A percentile compares a stretch with the other conserved stretches of the same genome.
These are phyloP conservation scores for Lithodes maja DNA, from an alignment of 2,888 invertebrate species.

Conservation along the genomic window DNA sequence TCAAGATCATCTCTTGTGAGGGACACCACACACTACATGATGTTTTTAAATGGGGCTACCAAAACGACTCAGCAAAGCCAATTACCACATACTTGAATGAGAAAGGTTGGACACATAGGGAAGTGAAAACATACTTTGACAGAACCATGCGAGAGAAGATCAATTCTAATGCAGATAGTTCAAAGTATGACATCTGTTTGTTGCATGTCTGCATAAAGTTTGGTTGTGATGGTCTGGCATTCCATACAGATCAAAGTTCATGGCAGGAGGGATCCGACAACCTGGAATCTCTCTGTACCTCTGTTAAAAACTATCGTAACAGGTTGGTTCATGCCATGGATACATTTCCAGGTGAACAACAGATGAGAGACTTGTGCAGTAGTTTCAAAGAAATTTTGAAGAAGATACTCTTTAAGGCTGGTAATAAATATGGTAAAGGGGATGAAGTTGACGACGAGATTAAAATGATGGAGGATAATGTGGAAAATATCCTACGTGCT, in stretches of 20 bases:
- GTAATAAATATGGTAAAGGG: neutral
- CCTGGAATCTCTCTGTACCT: conserved; percentile 22
- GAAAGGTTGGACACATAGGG: neutral
- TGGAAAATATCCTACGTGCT: neutral
- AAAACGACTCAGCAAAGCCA: neutral
- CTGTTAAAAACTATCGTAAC: conserved; percentile 34
- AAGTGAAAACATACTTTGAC: conserved; percentile 3
- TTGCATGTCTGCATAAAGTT: conserved; percentile 29
- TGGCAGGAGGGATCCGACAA: neutral
- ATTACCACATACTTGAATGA: conserved; percentile 12
- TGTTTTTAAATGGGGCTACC: conserved; percentile 36
- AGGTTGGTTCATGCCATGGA: neutral
- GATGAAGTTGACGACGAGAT: neutral
- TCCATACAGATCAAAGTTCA: too few relatives aligned
- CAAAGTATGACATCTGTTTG: conserved; percentile 34
- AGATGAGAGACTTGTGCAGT: neutral
- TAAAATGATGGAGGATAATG: neutral
- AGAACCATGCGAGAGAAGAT: neutral
- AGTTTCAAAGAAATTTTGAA: neutral
- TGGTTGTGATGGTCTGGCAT: conserved; percentile 34
- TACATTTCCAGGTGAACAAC: neutral
- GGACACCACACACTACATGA: neutral
- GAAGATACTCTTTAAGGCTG: neutral
- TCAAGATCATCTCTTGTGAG: conserved; percentile 11
- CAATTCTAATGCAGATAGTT: neutral